A percentile compares a stretch with the other conserved stretches of the same genome.
Conservation (phyloP, 2,888 invertebrate species). For the Acronicta alni region DNA sequence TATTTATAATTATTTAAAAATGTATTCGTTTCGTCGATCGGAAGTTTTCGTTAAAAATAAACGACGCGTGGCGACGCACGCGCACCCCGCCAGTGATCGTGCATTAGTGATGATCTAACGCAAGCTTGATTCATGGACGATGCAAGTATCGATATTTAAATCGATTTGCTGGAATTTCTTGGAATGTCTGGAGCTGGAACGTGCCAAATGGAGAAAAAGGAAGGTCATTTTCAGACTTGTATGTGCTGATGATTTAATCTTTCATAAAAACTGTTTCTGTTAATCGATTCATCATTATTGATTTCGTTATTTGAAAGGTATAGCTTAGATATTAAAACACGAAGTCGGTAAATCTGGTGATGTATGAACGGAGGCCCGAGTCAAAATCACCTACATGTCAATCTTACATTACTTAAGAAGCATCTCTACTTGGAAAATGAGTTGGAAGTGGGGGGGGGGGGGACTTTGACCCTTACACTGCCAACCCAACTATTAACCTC, state of each 20-base stretch:
- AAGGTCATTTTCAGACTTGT: neutral
- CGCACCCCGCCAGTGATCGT: conserved; percentile 51
- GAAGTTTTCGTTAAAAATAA: conserved; percentile 71
- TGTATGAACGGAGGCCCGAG: no score
- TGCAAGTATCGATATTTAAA: conserved; percentile 37
- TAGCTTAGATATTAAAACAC: no score
- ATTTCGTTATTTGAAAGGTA: no score
- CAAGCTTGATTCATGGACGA: conserved; percentile 1
- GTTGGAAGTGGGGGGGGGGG: no score
- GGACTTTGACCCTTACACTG: no score
- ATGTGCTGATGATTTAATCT: neutral
- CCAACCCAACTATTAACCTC: no score
- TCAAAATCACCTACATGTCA: no score
- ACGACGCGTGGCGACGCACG: conserved; percentile 67
- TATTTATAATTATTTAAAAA: conserved; percentile 63
- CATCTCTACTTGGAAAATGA: no score
- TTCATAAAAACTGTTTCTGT: neutral
- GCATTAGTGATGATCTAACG: conserved; percentile 47
- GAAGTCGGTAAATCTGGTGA: no score
- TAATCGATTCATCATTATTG: neutral
- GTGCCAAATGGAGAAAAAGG: conserved; percentile 9
- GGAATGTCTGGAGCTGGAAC: conserved; percentile 14
- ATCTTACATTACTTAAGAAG: no score
- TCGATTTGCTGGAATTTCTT: conserved; percentile 34
- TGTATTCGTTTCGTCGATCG: conserved; percentile 67